Percentiles rank a stretch among this genome's conserved stretches.
These are phyloP conservation scores for Upupa epops DNA, from an alignment of 2,113 vertebrate genomes.

Conservation along the genomic window DNA sequence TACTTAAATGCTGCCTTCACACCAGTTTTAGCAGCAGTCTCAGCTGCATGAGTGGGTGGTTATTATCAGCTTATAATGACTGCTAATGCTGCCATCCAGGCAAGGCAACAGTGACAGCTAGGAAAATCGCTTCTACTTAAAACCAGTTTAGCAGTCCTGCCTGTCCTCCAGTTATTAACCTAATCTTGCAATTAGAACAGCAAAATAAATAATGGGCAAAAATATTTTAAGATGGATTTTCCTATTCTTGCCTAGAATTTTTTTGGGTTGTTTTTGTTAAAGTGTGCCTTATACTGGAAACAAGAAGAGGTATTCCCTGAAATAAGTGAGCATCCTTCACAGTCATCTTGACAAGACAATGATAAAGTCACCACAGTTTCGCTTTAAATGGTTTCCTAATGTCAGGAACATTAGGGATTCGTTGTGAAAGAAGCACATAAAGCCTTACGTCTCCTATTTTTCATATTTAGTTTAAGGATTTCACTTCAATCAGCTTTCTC, in stretches of 20 bases:
- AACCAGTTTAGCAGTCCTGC: neutral
- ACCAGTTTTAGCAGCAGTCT: neutral
- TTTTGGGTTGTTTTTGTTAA: no score
- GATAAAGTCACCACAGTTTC: neutral
- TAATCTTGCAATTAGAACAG: neutral
- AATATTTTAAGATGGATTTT: neutral
- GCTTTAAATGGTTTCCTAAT: neutral
- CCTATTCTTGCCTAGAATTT: neutral
- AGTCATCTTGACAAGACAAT: neutral
- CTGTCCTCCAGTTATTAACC: neutral
- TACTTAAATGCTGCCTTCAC: neutral
- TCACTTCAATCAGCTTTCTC: constrained; percentile 41
- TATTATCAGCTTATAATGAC: neutral
- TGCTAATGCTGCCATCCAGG: neutral
- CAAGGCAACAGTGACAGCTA: neutral
- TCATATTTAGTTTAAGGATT: constrained; percentile 35
- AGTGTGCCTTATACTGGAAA: neutral
- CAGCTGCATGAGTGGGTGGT: neutral
- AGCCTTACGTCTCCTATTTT: neutral
- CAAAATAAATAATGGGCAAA: neutral
- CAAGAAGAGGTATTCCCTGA: neutral
- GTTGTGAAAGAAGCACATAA: constrained; percentile 1
- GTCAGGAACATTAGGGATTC: neutral
- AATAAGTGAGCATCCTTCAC: neutral
- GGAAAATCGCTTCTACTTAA: neutral